Evolutionary conservation across 2,797 vertebrate species (phyloP).

Genomic region (Pangasius macronema): DNA sequence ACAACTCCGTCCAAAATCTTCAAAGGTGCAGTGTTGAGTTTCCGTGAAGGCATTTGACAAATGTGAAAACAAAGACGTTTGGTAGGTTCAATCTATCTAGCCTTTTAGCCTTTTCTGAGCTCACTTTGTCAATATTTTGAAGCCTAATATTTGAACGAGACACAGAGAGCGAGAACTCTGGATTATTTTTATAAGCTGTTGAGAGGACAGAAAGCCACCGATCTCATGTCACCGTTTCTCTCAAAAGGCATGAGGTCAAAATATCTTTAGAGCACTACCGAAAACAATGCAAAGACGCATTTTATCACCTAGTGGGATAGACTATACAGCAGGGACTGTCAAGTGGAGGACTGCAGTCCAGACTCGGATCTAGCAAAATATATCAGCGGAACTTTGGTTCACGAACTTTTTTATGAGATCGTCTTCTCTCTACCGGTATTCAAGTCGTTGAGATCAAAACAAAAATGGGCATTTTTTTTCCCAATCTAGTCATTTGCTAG

Average conservation of each 20-base stretch:
- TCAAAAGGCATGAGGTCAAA: slow-evolving; percentile 18
- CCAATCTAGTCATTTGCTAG: not conserved
- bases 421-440: no score
- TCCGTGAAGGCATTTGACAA: slow-evolving; percentile 55
- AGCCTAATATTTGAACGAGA: slow-evolving; percentile 65
- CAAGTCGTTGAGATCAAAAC: no score
- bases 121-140: slow-evolving; percentile 64
- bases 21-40: slow-evolving; percentile 56
- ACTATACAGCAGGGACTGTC: no score
- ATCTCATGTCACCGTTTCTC: slow-evolving; percentile 52
- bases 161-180: slow-evolving; percentile 50
- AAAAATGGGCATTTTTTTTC: no score
- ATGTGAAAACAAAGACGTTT: slow-evolving; percentile 63
- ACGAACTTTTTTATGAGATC: no score
- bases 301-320: not conserved
- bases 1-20: slow-evolving; percentile 54
- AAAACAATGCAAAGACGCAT: not conserved
- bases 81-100: slow-evolving; percentile 52
- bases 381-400: not conserved
- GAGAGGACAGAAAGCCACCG: slow-evolving; percentile 31
- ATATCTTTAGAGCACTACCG: not conserved
- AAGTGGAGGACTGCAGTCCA: not conserved
- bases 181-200: slow-evolving; percentile 59
- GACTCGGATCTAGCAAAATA: no score
- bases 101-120: slow-evolving; percentile 61